Conservation (phyloP, 2,797 vertebrate genomes). For the Hapalemur alaotrensis region DNA sequence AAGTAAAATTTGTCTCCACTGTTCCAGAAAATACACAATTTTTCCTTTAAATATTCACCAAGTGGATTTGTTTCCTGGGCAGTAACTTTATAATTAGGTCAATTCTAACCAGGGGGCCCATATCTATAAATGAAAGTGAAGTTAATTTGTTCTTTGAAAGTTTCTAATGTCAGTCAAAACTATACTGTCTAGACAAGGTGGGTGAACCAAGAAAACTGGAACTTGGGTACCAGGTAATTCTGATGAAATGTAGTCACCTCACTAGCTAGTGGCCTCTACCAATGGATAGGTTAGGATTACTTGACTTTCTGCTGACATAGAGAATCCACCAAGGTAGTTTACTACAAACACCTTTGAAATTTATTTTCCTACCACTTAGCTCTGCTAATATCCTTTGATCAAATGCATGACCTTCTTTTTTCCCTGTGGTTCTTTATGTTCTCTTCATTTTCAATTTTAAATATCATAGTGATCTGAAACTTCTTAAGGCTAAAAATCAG, state of each 20-base stretch:
- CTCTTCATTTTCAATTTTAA: neutral
- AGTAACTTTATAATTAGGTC: neutral
- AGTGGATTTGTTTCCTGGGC: constrained; percentile 5
- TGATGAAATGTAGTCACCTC: neutral
- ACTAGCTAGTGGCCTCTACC: neutral
- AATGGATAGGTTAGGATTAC: neutral
- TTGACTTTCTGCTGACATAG: neutral
- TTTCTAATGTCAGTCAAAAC: neutral
- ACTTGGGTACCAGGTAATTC: neutral
- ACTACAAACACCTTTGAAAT: neutral
- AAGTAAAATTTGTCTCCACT: neutral
- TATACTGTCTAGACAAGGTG: neutral
- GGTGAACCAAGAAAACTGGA: neutral
- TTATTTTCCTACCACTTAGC: neutral
- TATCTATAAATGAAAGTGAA: neutral
- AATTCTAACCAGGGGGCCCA: neutral
- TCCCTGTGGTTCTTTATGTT: neutral
- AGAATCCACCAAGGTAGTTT: neutral
- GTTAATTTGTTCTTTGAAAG: neutral
- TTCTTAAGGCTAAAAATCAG: neutral
- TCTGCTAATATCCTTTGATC: neutral
- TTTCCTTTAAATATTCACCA: neutral
- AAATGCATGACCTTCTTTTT: neutral
- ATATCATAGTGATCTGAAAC: neutral
- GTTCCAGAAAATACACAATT: neutral